Percentiles rank a stretch among this genome's conserved stretches.
Conservation (phyloP, 2,888 invertebrate species). For the Microdon myrmicae region DNA sequence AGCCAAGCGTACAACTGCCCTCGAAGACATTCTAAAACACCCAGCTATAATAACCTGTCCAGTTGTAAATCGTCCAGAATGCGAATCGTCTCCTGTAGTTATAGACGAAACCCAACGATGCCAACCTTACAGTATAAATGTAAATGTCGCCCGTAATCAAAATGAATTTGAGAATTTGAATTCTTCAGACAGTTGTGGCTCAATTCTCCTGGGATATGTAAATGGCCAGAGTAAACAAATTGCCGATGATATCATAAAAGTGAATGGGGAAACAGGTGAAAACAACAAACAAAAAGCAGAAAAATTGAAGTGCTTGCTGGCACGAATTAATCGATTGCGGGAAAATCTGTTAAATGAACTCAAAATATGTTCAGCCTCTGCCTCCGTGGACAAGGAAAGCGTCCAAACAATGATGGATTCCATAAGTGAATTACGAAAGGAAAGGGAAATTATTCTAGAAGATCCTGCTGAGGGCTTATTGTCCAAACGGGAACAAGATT, state of each 20-base stretch:
- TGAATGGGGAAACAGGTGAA: constrained; percentile 35
- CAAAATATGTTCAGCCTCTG: constrained; percentile 50
- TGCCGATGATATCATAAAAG: constrained; percentile 58
- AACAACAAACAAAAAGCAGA: constrained; percentile 54
- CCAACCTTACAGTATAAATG: constrained; percentile 7
- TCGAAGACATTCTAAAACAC: constrained; percentile 66
- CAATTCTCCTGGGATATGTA: constrained; percentile 62
- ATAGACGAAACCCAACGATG: not conserved
- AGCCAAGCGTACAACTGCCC: constrained; percentile 68
- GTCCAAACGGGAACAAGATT: constrained; percentile 55
- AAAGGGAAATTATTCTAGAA: constrained; percentile 57
- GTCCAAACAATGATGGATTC: constrained; percentile 47
- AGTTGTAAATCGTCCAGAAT: constrained; percentile 49
- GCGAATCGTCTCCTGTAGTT: not conserved
- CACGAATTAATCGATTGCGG: constrained; percentile 60
- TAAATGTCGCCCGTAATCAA: constrained; percentile 1
- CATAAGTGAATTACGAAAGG: constrained; percentile 57
- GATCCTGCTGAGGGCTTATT: constrained; percentile 30
- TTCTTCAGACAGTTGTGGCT: constrained; percentile 61
- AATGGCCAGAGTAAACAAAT: constrained; percentile 62
- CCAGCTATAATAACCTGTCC: constrained; percentile 64
- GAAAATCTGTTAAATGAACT: constrained; percentile 59
- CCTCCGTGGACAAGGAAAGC: constrained; percentile 8
- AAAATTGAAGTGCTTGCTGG: constrained; percentile 57
- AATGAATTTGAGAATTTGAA: constrained; percentile 36